Conservation (phyloP, 2,888 invertebrate genomes). For the Phania funesta region DNA sequence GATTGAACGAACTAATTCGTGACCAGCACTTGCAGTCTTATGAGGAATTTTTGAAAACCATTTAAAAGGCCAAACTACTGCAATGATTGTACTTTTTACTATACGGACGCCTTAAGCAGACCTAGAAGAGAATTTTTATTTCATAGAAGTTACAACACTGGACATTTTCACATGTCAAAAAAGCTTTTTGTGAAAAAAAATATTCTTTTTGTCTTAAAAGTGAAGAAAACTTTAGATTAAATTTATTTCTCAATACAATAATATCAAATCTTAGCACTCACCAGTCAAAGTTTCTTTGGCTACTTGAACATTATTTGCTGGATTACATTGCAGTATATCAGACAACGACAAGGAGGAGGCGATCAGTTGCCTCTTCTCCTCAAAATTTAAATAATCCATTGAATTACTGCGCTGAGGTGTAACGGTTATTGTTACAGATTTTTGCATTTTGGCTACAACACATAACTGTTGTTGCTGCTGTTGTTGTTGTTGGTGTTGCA, state of each 20-base stretch:
- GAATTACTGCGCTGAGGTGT: slow-evolving; percentile 89
- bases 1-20: no score
- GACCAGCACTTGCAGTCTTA: no score
- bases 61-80: no score
- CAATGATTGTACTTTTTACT: no score
- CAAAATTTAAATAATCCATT: slow-evolving; percentile 94
- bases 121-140: no score
- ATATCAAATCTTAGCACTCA: slow-evolving; percentile 38
- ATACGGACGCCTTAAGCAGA: no score
- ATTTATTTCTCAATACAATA: no score
- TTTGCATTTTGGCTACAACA: slow-evolving; percentile 81
- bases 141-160: no score
- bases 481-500: slow-evolving; percentile 70
- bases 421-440: slow-evolving; percentile 85
- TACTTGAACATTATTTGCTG: slow-evolving; percentile 81
- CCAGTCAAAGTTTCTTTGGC: slow-evolving; percentile 59
- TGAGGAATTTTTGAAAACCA: no score
- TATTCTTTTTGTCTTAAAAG: no score
- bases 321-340: slow-evolving; percentile 89
- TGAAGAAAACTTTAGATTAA: no score
- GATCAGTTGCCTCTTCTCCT: slow-evolving; percentile 93
- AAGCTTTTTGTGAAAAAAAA: background rate
- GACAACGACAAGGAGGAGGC: slow-evolving; percentile 93
- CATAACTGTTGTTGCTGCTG: slow-evolving; percentile 77
- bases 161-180: no score